Evolutionary conservation across 2,113 vertebrate genomes (phyloP).

Genomic region (Haemorhous mexicanus): DNA sequence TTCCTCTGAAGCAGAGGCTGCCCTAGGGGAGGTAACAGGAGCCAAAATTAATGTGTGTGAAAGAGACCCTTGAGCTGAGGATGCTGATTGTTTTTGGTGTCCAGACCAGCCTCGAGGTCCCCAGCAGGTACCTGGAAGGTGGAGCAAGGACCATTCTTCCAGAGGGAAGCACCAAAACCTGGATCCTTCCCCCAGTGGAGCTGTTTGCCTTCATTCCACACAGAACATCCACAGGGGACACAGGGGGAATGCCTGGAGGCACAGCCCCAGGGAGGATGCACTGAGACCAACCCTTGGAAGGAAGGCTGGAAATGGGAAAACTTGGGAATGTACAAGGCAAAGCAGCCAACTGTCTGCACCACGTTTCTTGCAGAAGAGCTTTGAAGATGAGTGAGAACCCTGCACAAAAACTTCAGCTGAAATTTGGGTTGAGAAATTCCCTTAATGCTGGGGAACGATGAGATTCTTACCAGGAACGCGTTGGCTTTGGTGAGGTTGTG

Average conservation of each 20-base stretch:
- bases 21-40: background rate
- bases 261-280: background rate
- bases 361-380: rapidly evolving
- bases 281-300: background rate
- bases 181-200: background rate
- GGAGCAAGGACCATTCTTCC: background rate
- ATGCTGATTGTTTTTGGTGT: background rate
- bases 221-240: background rate
- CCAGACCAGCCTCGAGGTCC: background rate
- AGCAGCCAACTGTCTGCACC: background rate
- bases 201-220: background rate
- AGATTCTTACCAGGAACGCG: rapidly evolving
- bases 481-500: rapidly evolving
- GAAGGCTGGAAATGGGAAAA: background rate
- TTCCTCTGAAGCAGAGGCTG: background rate
- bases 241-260: background rate
- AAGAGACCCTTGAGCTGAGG: background rate
- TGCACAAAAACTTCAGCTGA: background rate
- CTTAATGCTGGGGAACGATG: rapidly evolving
- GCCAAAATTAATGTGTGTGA: rapidly evolving
- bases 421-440: background rate
- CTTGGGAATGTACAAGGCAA: background rate
- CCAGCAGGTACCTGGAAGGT: background rate
- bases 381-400: rapidly evolving
- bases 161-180: background rate